Base-by-base conservation (phyloP, 2,113 vertebrate species). In the Rhinolophus sinicus region DNA sequence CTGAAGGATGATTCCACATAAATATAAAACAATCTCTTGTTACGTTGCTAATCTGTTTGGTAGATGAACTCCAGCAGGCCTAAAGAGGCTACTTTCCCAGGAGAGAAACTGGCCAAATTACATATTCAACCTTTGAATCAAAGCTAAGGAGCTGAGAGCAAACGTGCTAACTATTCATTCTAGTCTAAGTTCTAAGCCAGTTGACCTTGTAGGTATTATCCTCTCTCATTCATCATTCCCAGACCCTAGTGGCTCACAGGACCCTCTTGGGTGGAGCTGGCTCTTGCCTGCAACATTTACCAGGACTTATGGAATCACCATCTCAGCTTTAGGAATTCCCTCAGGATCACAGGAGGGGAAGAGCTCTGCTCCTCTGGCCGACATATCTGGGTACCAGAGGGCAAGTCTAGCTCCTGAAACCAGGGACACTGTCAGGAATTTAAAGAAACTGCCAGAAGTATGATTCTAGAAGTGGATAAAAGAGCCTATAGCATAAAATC, bases 121-220 rank as follows among this genome's bases (percentile, higher is more conserved):
- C 28, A 88, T 52, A 33, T 15, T 96, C 77, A 89, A 56, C 11
- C 26, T 91, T 69, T 90, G 18, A 69, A 24, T 47, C 40, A 82
- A 91, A 81, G 73, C 22, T 88, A 82, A 90, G 33, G 28, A 91
- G 13, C 82, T 90, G 69, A 88, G 56, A 83, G 69, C 62, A 87
- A 83, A 87, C 5, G 3, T 26, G 16, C 50, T 28, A 86, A 56
- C 19, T 65, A 62, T 26, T 6, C 33, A 35, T 76, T 78, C 67
- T 33, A 52, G 6, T 62, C 24, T 69, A 65, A 47, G 33, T 12
- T 64, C 33, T 87, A 78, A 87, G 19, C 50, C 40, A 76, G 8
- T 12, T 44, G 30, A 62, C 30, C 6, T 33, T 35, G 0, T 19
- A 65, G 60, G 58, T 13, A 14, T 16, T 28, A 30, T 75, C 9